These are phyloP conservation scores for Thyatira batis DNA, from an alignment of 2,888 invertebrate species.

Conservation along the genomic window DNA sequence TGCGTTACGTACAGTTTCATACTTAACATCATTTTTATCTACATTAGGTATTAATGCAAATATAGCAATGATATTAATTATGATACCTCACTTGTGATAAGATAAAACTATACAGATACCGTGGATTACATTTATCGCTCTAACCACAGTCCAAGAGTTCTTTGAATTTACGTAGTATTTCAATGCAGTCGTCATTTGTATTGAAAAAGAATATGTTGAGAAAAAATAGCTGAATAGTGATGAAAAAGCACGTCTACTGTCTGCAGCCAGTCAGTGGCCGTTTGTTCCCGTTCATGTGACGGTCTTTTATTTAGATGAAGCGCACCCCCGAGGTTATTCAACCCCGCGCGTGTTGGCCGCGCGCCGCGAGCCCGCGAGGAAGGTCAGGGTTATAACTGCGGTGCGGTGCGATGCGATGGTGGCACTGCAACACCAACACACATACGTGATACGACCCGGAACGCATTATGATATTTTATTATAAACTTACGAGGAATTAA, in stretches of 20 bases:
- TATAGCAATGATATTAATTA: not conserved
- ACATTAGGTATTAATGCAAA: not conserved
- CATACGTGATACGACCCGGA: not conserved
- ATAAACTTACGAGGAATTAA: no score
- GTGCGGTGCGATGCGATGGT: conserved; percentile 16
- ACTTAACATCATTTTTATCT: not conserved
- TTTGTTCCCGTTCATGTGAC: conserved; percentile 55
- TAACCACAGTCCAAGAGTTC: conserved; percentile 10
- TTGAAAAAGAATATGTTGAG: conserved; percentile 20
- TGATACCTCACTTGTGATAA: conserved; percentile 25
- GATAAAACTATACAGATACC: conserved; percentile 33
- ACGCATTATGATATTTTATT: conserved; percentile 10
- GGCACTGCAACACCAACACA: conserved; percentile 25
- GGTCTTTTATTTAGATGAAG: conserved; percentile 74
- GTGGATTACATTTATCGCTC: conserved; percentile 28
- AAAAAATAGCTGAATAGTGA: conserved; percentile 45
- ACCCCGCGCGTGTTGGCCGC: conserved; percentile 53
- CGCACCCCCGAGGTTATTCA: conserved; percentile 73
- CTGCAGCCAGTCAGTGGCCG: conserved; percentile 49
- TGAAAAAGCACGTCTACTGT: conserved; percentile 46
- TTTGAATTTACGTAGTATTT: not conserved
- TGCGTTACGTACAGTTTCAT: not conserved
- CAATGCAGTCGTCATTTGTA: conserved; percentile 18
- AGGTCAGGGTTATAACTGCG: conserved; percentile 72
- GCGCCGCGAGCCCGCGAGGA: conserved; percentile 55